Conservation (phyloP, 2,797 vertebrate species). For the Platalea minor region DNA sequence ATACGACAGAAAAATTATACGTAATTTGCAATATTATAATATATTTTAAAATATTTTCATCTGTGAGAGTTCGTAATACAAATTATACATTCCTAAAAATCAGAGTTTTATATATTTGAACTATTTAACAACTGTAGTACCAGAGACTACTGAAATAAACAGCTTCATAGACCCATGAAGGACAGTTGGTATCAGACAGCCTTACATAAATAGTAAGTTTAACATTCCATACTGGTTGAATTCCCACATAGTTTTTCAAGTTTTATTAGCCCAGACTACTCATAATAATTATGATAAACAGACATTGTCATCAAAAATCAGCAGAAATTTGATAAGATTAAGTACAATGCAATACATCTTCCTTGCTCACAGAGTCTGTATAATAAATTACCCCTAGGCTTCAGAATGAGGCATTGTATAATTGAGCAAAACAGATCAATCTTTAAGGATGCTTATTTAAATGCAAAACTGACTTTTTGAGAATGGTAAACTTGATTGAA, state of each 20-base stretch:
- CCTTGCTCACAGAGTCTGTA: conserved; percentile 51
- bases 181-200: not conserved
- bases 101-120: not conserved
- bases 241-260: conserved; percentile 39
- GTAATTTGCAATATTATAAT: not conserved
- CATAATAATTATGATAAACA: conserved; percentile 80
- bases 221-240: conserved; percentile 27
- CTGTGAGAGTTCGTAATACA: not conserved
- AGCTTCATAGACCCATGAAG: not conserved
- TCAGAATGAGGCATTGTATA: conserved; percentile 70
- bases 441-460: conserved; percentile 76
- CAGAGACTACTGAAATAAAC: not conserved
- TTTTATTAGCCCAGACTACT: conserved; percentile 74
- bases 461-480: conserved; percentile 71
- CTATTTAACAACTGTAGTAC: not conserved
- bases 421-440: conserved; percentile 76
- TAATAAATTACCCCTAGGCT: conserved; percentile 74
- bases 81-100: not conserved
- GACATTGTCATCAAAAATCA: conserved; percentile 74
- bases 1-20: not conserved
- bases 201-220: conserved; percentile 11
- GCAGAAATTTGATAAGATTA: conserved; percentile 74
- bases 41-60: not conserved
- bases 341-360: conserved; percentile 70
- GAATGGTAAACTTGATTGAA: conserved; percentile 74